Base-by-base conservation (phyloP, 2,888 invertebrate genomes). In the Stenurella melanura region DNA sequence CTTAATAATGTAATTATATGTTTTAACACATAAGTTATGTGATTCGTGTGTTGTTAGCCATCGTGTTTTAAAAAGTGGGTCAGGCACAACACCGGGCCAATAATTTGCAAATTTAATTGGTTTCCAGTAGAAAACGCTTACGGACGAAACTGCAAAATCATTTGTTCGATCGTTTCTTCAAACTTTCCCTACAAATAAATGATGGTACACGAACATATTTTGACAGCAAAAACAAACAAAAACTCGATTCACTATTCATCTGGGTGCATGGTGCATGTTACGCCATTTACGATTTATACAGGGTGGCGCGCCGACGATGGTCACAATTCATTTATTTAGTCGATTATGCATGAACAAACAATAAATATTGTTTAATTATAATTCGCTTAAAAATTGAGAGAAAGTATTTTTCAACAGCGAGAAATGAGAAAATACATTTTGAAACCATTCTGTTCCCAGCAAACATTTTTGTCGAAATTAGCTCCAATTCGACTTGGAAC, bases 61-160 rank as follows among this genome's bases (percentile, higher is more conserved):
- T 72, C 72, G 57, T 54, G 68, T 74, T 54, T 69, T 54, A 75
- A 82, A 82, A 84, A 85, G 84, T 84, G 75, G 84, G 84, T 85
- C 85, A 80, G 64, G 69, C 80, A 75, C 74, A 80, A 76, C 81
- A 83, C 83, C 80, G 81, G 81, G 82, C 83, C 81, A 77, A 84
- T 84, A 84, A 85, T 85, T 84, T 85, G 83, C 85, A 84, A 83
- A 83, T 83, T 84, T 85, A 85, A 85, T 86, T 84, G 85, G 79
- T 82, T 80, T 64, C 72, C 60, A 79, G 81, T 81, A 80, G 78
- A 81, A 80, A 81, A 80, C 79, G 77, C 60, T 78, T 66, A 67
- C 42, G 19, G 19, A 26, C 15, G 21, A 26, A 74, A 72, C 57
- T 74, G 77, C 68, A 67, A 67, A 61, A 77, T 78, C 77, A 66